Evolutionary conservation across 2,888 invertebrate species (phyloP).

Genomic region (Vesta saturnalis): DNA sequence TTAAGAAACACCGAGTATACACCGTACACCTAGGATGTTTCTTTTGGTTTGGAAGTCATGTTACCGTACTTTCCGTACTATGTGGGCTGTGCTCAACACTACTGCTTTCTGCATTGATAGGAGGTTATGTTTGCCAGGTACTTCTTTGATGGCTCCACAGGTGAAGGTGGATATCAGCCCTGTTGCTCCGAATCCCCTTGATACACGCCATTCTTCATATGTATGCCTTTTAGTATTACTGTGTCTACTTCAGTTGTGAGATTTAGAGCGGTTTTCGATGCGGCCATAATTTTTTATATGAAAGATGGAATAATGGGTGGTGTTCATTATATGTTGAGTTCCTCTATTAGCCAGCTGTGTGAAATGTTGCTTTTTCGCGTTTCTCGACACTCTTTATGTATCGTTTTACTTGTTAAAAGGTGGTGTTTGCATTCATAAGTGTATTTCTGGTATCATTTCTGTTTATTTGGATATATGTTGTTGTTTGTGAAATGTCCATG

Average conservation of each 20-base stretch:
- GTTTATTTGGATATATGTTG: background rate
- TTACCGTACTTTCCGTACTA: too few relatives aligned
- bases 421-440: background rate
- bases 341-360: background rate
- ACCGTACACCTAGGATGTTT: too few relatives aligned
- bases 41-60: too few relatives aligned
- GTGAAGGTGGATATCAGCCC: background rate
- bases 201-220: background rate
- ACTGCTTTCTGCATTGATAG: too few relatives aligned
- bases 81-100: too few relatives aligned
- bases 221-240: background rate
- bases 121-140: background rate
- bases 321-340: background rate
- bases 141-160: background rate
- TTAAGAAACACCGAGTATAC: too few relatives aligned
- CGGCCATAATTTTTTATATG: background rate
- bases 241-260: background rate
- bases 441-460: too few relatives aligned
- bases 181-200: background rate
- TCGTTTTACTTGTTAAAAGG: background rate
- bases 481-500: background rate
- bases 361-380: background rate
- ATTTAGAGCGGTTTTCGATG: background rate
- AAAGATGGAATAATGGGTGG: background rate
- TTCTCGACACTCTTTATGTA: too few relatives aligned